Conservation (phyloP, 2,113 vertebrate genomes). For the Aldabrachelys gigantea region DNA sequence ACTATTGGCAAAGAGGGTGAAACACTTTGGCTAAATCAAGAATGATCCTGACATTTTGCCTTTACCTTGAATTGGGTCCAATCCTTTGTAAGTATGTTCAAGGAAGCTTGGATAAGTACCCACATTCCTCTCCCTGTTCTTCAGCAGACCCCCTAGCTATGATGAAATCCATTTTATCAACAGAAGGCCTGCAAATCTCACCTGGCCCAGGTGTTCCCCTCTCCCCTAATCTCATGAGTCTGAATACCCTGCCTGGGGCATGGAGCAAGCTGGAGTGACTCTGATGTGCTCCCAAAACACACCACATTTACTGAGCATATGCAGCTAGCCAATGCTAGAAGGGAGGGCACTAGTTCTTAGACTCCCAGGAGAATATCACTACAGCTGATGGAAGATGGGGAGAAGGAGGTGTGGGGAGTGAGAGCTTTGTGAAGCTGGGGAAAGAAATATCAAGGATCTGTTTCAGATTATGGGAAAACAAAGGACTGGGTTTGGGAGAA, state of each 20-base stretch:
- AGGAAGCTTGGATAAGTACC: not conserved
- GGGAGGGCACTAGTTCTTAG: not conserved
- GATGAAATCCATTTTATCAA: not conserved
- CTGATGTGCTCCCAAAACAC: not conserved
- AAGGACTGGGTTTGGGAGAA: not conserved
- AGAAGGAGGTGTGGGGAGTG: not conserved
- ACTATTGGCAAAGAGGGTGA: not conserved
- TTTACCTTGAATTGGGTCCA: not conserved
- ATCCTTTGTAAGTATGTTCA: constrained; percentile 6
- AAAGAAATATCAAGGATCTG: not conserved
- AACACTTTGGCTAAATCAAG: not conserved
- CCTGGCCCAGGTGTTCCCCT: not conserved
- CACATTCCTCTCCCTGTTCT: not conserved
- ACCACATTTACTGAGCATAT: accelerated
- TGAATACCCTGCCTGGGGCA: not conserved
- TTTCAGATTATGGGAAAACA: not conserved
- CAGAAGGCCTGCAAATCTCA: not conserved
- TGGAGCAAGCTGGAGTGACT: not conserved
- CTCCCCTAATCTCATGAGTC: not conserved
- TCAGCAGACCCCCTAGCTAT: not conserved
- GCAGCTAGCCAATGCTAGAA: not conserved
- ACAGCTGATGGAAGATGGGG: not conserved
- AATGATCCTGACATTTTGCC: not conserved
- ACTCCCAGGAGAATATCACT: not conserved
- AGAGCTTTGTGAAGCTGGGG: not conserved